These are phyloP conservation scores for Sparus aurata DNA, from an alignment of 2,797 vertebrate species.

Conservation along the genomic window DNA sequence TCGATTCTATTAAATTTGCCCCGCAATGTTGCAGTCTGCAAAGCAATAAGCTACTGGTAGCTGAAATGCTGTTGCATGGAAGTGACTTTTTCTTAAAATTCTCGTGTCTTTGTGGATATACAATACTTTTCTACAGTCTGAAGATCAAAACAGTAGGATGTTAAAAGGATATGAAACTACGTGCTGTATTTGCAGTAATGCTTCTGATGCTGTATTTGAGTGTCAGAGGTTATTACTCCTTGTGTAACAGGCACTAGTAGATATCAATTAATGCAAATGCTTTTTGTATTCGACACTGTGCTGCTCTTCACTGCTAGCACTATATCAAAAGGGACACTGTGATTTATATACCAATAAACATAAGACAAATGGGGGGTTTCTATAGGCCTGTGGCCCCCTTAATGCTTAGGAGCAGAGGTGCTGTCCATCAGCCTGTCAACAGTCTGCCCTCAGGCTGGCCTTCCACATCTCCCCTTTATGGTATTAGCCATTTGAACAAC, in stretches of 20 bases:
- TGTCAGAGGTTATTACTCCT: slow-evolving; percentile 1
- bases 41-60: slow-evolving; percentile 24
- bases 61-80: slow-evolving; percentile 21
- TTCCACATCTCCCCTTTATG: slow-evolving; percentile 70
- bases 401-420: slow-evolving; percentile 70
- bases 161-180: too few species aligned
- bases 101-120: not conserved
- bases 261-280: slow-evolving; percentile 7
- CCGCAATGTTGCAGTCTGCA: slow-evolving; percentile 4
- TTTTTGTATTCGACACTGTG: slow-evolving; percentile 10
- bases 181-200: too few species aligned
- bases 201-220: slow-evolving; percentile 9
- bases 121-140: not conserved
- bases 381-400: slow-evolving; percentile 56
- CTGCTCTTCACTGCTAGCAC: not conserved
- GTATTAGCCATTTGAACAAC: slow-evolving; percentile 68
- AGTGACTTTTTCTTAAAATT: not conserved
- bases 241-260: slow-evolving; percentile 2
- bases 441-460: slow-evolving; percentile 61
- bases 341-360: slow-evolving; percentile 69
- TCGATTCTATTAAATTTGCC: slow-evolving; percentile 16
- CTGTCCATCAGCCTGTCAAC: slow-evolving; percentile 81
- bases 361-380: slow-evolving; percentile 52
- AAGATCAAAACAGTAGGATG: not conserved
- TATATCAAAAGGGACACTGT: slow-evolving; percentile 37